phyloP scores from a whole-genome alignment of 1,140 invertebrate species.

The Drosophila yakuba region DNA sequence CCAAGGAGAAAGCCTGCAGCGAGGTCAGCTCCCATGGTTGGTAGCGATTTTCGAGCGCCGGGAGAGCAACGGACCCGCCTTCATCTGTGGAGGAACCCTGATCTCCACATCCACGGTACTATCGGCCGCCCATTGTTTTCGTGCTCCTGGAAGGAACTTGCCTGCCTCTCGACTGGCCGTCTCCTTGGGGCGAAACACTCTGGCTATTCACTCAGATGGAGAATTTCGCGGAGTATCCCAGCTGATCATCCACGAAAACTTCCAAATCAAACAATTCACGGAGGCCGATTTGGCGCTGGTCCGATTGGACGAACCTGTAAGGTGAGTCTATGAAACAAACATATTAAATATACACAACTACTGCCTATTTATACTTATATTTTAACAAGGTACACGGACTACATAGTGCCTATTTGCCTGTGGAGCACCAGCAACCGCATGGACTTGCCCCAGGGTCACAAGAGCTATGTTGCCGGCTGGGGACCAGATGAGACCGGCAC shows the following conservation, averaged over 20 bases:
- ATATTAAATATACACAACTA: neutral
- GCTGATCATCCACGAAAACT: constrained; percentile 85
- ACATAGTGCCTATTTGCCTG: constrained; percentile 87
- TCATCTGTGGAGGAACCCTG: constrained; percentile 86
- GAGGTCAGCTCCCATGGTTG: constrained; percentile 90
- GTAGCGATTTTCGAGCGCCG: constrained; percentile 86
- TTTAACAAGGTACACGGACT: constrained; percentile 66
- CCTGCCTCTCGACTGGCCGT: constrained; percentile 58
- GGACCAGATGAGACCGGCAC: constrained; percentile 86
- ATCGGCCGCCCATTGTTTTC: constrained; percentile 84
- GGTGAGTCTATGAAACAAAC: constrained; percentile 27
- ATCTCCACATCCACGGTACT: constrained; percentile 86
- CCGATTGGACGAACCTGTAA: constrained; percentile 70
- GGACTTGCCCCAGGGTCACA: constrained; percentile 41
- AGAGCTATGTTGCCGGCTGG: constrained; percentile 86
- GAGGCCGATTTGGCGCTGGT: constrained; percentile 86
- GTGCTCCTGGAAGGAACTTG: constrained; percentile 57
- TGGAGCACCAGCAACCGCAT: constrained; percentile 83
- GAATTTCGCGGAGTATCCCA: constrained; percentile 71
- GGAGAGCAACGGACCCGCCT: constrained; percentile 32
- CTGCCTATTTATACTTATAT: neutral
- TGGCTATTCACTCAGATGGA: constrained; percentile 72
- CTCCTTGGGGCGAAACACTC: constrained; percentile 84
- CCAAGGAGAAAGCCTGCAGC: constrained; percentile 85
- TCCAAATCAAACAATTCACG: constrained; percentile 59